phyloP scores from a whole-genome alignment of 2,888 invertebrate genomes.

The Sussaba pulchella region DNA sequence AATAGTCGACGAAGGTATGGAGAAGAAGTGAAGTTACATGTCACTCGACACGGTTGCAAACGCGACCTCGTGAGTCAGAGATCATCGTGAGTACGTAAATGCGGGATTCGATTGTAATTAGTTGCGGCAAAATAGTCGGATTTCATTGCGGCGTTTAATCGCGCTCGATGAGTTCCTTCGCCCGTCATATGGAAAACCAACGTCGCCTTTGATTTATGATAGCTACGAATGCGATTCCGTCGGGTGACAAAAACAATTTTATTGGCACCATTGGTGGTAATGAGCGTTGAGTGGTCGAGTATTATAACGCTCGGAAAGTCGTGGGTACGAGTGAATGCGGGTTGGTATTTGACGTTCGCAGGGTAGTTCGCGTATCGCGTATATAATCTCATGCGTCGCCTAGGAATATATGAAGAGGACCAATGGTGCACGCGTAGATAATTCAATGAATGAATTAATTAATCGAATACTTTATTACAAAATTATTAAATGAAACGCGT shows the following conservation, averaged over 20 bases:
- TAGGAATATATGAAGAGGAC: too few species aligned
- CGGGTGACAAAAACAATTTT: constrained; percentile 28
- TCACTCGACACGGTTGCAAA: neutral
- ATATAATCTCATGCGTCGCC: too few species aligned
- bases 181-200: neutral
- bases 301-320: too few species aligned
- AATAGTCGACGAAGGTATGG: neutral
- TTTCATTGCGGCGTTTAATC: neutral
- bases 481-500: too few species aligned
- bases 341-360: neutral
- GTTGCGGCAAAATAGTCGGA: neutral
- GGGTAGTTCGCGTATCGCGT: too few species aligned
- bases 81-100: constrained; percentile 30
- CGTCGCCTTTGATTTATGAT: constrained; percentile 31
- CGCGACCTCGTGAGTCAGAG: constrained; percentile 36
- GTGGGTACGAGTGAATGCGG: too few species aligned
- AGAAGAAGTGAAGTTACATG: constrained; percentile 12
- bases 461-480: constrained; percentile 16
- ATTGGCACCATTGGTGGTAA: neutral
- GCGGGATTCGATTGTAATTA: constrained; percentile 17
- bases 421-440: neutral
- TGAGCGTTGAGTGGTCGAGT: constrained; percentile 9
- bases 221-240: constrained; percentile 7
- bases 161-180: neutral
- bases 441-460: too few species aligned